A percentile compares a stretch with the other conserved stretches of the same genome.
Evolutionary conservation across 2,888 invertebrate species (phyloP).

Genomic region (Lysandra coridon): DNA sequence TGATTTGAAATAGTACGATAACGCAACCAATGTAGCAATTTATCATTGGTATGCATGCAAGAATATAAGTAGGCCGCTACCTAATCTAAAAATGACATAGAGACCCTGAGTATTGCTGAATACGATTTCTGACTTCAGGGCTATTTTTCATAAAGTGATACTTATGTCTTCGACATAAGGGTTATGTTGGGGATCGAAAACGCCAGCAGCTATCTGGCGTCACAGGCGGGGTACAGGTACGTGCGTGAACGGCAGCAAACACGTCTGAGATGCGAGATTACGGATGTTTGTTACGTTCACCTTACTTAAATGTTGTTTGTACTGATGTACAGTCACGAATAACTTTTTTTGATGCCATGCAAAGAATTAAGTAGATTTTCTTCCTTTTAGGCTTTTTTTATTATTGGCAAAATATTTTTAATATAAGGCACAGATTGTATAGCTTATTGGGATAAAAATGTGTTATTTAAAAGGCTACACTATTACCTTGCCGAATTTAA

Average conservation of each 20-base stretch:
- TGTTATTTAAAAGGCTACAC: no score
- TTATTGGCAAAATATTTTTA: no score
- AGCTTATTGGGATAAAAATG: no score
- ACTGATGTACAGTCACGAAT: neutral
- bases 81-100: neutral
- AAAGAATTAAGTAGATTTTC: neutral
- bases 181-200: neutral
- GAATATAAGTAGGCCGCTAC: neutral
- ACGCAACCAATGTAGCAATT: neutral
- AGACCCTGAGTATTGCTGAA: neutral
- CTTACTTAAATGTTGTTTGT: neutral
- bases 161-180: neutral
- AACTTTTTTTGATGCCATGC: neutral
- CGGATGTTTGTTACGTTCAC: neutral
- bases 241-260: constrained; percentile 3
- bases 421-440: neutral
- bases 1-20: neutral
- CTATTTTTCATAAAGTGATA: neutral
- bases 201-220: neutral
- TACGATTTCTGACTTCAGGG: neutral
- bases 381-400: neutral
- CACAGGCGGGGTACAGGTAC: neutral
- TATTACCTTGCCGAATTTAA: no score
- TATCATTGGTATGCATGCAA: neutral
- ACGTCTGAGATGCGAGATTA: constrained; percentile 17